phyloP scores from a whole-genome alignment of 2,797 vertebrate genomes.

The Microhierax caerulescens region DNA sequence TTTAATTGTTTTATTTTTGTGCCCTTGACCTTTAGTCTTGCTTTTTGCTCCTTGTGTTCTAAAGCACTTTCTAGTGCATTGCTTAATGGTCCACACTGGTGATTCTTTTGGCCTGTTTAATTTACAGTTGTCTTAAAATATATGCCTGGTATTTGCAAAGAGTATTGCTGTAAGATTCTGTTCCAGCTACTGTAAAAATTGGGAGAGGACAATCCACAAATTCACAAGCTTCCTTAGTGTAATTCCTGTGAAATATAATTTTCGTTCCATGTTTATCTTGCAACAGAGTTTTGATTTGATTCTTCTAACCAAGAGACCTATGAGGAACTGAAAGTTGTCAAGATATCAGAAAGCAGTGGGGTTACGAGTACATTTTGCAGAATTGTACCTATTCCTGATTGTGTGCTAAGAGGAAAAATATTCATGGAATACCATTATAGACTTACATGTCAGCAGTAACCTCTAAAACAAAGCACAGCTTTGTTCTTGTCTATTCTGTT shows the following conservation, averaged over 20 bases:
- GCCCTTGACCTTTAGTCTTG: background rate
- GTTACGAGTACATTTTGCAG: background rate
- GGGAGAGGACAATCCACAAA: background rate
- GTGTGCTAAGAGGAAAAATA: background rate
- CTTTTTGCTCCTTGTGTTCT: background rate
- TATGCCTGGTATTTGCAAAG: background rate
- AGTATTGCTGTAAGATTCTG: background rate
- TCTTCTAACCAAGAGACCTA: background rate
- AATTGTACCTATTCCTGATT: background rate
- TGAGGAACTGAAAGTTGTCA: background rate
- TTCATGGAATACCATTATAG: background rate
- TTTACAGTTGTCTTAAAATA: background rate
- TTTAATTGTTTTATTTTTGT: background rate
- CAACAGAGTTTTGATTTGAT: background rate
- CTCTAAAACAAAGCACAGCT: background rate
- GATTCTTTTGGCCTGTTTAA: background rate
- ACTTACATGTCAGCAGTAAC: background rate
- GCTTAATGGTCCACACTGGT: background rate
- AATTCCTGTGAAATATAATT: background rate
- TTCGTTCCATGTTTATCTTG: background rate
- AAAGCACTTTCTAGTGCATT: background rate
- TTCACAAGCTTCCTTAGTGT: background rate
- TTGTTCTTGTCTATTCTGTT: background rate
- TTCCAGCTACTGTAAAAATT: background rate
- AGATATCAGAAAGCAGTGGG: background rate